These are phyloP conservation scores for Leucoraja erinaceus DNA, from an alignment of 2,113 vertebrate species.

Conservation along the genomic window DNA sequence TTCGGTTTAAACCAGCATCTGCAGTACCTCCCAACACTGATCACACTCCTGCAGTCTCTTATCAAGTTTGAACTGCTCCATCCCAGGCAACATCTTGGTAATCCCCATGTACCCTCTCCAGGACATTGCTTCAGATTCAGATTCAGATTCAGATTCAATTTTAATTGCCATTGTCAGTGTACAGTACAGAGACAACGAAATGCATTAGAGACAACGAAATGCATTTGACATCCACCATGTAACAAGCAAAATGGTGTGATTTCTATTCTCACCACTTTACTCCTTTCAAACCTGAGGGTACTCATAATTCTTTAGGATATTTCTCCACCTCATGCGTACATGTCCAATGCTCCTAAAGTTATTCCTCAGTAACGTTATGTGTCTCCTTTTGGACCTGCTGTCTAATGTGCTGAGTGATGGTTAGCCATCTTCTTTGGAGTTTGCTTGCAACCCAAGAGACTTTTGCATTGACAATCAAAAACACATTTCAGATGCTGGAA, in stretches of 20 bases:
- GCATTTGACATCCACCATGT: neutral
- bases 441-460: neutral
- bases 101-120: no score
- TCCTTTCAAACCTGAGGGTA: neutral
- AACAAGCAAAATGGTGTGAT: neutral
- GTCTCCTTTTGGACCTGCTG: neutral
- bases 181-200: no score
- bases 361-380: neutral
- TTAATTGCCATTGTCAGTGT: no score
- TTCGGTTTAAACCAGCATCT: no score
- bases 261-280: neutral
- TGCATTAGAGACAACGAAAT: no score
- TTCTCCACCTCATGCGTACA: neutral
- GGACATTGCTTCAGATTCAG: no score
- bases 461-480: neutral
- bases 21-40: no score
- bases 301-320: neutral
- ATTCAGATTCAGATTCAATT: no score
- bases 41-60: no score
- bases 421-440: neutral
- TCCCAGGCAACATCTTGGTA: no score
- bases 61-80: no score
- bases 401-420: neutral
- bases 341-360: neutral
- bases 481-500: no score